Evolutionary conservation across 1,140 invertebrate genomes (phyloP).

Genomic region (Drosophila ohnishii): DNA sequence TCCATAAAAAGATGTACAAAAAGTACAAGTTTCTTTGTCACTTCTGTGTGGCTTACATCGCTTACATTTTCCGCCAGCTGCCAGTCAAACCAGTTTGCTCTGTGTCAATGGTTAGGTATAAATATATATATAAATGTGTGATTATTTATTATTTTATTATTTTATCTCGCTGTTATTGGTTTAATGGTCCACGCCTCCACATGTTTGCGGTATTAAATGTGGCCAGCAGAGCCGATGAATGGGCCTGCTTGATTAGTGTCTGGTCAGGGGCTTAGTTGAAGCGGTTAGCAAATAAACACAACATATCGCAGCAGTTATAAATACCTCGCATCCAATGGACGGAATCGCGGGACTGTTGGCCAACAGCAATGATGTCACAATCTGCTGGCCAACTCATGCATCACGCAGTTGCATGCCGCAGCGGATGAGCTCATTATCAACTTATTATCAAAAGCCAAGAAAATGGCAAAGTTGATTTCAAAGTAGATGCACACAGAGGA

Average conservation of each 20-base stretch:
- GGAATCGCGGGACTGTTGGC: slow-evolving; percentile 6
- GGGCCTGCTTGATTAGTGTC: slow-evolving; percentile 39
- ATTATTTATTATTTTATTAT: slow-evolving; percentile 22
- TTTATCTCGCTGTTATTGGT: slow-evolving; percentile 35
- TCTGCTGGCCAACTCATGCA: slow-evolving; percentile 56
- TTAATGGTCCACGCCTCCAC: slow-evolving; percentile 43
- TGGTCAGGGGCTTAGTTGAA: slow-evolving; percentile 42
- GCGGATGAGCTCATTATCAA: slow-evolving; percentile 72
- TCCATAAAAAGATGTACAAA: slow-evolving; percentile 47
- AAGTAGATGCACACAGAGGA: slow-evolving; percentile 12
- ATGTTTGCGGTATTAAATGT: slow-evolving; percentile 35
- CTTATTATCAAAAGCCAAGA: slow-evolving; percentile 65
- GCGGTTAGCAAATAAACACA: slow-evolving; percentile 63
- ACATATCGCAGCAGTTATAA: slow-evolving; percentile 50
- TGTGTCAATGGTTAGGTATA: slow-evolving; percentile 27
- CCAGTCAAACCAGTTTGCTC: slow-evolving; percentile 42
- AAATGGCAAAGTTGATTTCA: slow-evolving; percentile 52
- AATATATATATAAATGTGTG: slow-evolving; percentile 17
- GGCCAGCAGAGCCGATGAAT: slow-evolving; percentile 44
- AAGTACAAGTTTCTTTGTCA: slow-evolving; percentile 55
- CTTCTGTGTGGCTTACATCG: slow-evolving; percentile 39
- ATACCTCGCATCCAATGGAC: slow-evolving; percentile 52
- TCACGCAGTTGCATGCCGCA: slow-evolving; percentile 49
- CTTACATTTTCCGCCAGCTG: slow-evolving; percentile 36
- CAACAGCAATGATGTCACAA: slow-evolving; percentile 61